These are phyloP conservation scores for Octodon degus DNA, from an alignment of 2,113 vertebrate species.

Conservation along the genomic window DNA sequence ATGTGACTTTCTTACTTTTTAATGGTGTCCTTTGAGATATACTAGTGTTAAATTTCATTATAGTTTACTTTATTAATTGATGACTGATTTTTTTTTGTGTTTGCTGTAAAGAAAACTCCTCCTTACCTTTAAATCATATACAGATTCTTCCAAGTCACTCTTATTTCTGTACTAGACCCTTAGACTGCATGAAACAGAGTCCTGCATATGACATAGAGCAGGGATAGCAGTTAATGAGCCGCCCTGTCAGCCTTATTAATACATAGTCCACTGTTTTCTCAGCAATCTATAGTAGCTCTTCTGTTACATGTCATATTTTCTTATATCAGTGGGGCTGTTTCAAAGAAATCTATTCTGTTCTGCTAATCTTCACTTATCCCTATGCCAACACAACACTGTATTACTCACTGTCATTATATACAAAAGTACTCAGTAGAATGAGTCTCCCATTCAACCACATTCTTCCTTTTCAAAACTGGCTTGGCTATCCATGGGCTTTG, in stretches of 20 bases:
- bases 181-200: background rate
- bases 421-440: slow-evolving; percentile 4
- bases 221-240: background rate
- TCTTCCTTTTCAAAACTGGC: slow-evolving; percentile 19
- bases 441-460: background rate
- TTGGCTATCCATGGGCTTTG: background rate
- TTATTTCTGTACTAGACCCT: background rate
- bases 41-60: slow-evolving; percentile 36
- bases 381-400: background rate
- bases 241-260: background rate
- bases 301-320: background rate
- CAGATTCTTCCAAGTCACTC: background rate
- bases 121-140: slow-evolving; percentile 1
- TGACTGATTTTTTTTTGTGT: background rate
- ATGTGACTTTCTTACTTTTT: background rate
- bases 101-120: background rate
- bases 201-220: background rate
- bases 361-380: background rate
- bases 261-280: background rate
- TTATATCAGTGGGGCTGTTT: background rate
- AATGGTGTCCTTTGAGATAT: background rate
- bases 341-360: background rate
- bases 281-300: background rate
- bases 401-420: background rate
- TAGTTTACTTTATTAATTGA: slow-evolving; percentile 15